Percentiles rank a stretch among this genome's conserved stretches.
These are phyloP conservation scores for Oenanthe oenanthe DNA, from an alignment of 2,113 vertebrate genomes.

Conservation along the genomic window DNA sequence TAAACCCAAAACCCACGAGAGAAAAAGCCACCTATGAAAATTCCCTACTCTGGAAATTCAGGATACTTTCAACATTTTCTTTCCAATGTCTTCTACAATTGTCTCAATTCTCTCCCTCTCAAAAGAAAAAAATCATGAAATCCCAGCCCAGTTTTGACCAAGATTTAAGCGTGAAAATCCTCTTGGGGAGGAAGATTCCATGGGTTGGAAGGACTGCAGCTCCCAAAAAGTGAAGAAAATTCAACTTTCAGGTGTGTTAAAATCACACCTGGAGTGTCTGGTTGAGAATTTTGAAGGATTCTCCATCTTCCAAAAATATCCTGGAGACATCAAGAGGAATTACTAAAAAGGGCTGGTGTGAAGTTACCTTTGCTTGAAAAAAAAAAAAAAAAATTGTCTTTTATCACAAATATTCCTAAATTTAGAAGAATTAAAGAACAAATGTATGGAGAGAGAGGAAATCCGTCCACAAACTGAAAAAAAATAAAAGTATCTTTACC, in stretches of 20 bases:
- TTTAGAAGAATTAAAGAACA: background rate
- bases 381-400: background rate
- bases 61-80: background rate
- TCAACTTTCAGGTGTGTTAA: background rate
- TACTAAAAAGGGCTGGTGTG: background rate
- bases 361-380: background rate
- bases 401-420: background rate
- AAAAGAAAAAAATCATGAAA: background rate
- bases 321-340: background rate
- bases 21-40: background rate
- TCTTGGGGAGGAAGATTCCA: background rate
- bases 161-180: background rate
- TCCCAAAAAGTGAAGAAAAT: background rate
- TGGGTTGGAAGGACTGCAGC: background rate
- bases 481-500: background rate
- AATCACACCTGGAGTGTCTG: fast-evolving
- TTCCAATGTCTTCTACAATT: background rate
- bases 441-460: background rate
- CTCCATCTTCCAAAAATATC: background rate
- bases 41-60: background rate
- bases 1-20: background rate
- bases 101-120: background rate
- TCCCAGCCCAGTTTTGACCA: background rate
- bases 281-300: background rate
- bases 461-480: background rate